Percentiles rank a stretch among this genome's conserved stretches.
These are phyloP conservation scores for Idaea aversata DNA, from an alignment of 2,888 invertebrate species.

Conservation along the genomic window DNA sequence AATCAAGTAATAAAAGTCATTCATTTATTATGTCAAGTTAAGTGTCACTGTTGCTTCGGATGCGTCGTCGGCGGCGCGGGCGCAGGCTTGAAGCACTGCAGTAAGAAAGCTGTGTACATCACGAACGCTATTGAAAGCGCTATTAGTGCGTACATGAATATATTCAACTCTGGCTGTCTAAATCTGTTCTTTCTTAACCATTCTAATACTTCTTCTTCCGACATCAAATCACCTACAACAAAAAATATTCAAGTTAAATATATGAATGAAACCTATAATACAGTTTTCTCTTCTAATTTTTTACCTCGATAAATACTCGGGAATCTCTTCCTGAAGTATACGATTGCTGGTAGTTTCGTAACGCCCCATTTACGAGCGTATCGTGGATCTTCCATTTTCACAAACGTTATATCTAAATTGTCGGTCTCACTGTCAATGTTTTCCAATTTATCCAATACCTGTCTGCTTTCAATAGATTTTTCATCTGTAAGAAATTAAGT, in stretches of 20 bases:
- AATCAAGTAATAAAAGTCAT: conserved; percentile 29
- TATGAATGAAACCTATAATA: not conserved
- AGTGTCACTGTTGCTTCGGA: conserved; percentile 83
- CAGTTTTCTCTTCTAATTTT: conserved; percentile 2
- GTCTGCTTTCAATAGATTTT: conserved; percentile 88
- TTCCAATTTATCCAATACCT: conserved; percentile 92
- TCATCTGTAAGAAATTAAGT: conserved; percentile 82
- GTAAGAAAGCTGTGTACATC: conserved; percentile 93
- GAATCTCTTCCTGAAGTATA: conserved; percentile 94
- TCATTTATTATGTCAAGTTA: conserved; percentile 30
- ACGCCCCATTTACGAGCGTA: conserved; percentile 97
- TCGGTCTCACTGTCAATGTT: conserved; percentile 97
- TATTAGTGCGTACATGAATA: conserved; percentile 96
- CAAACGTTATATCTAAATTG: conserved; percentile 95
- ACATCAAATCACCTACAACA: conserved; percentile 87
- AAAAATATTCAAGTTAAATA: not conserved
- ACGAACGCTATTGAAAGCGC: conserved; percentile 92
- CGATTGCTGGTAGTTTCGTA: conserved; percentile 93
- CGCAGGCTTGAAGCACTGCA: conserved; percentile 92
- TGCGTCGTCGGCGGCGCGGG: conserved; percentile 82
- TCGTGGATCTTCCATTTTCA: conserved; percentile 94
- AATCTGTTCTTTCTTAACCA: conserved; percentile 96
- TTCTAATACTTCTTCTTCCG: conserved; percentile 92
- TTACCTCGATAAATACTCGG: conserved; percentile 95
- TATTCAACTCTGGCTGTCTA: conserved; percentile 94